Conservation (phyloP, 2,888 invertebrate genomes). For the Cosmia trapezina region DNA sequence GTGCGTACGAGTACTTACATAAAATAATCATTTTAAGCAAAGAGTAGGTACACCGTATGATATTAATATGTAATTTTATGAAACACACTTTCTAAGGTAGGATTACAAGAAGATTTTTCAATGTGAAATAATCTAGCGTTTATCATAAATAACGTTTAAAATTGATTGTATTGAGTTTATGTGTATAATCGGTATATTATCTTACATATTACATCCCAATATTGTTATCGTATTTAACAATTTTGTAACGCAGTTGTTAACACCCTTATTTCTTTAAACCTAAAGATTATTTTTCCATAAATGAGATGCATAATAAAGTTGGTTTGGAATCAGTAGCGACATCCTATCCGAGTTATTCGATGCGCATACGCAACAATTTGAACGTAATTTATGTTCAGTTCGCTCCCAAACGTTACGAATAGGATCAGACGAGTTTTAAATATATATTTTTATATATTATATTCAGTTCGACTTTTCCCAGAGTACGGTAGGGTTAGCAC, state of each 20-base stretch:
- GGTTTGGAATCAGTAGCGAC: slow-evolving; percentile 72
- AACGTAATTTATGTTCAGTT: slow-evolving; percentile 77
- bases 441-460: slow-evolving; percentile 66
- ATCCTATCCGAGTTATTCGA: slow-evolving; percentile 72
- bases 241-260: background rate
- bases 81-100: slow-evolving; percentile 60
- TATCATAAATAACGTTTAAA: slow-evolving; percentile 66
- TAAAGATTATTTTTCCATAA: slow-evolving; percentile 23
- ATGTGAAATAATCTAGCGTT: slow-evolving; percentile 64
- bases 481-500: slow-evolving; percentile 27
- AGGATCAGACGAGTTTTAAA: slow-evolving; percentile 74
- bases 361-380: slow-evolving; percentile 74
- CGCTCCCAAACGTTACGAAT: slow-evolving; percentile 73
- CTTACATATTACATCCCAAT: slow-evolving; percentile 73
- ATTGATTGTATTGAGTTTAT: slow-evolving; percentile 74
- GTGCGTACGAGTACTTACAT: background rate
- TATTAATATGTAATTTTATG: slow-evolving; percentile 57
- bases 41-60: slow-evolving; percentile 1
- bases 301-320: slow-evolving; percentile 24
- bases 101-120: slow-evolving; percentile 66
- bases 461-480: slow-evolving; percentile 57
- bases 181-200: slow-evolving; percentile 73
- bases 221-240: slow-evolving; percentile 67
- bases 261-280: background rate
- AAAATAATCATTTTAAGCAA: slow-evolving; percentile 38